A percentile compares a stretch with the other conserved stretches of the same genome.
These are phyloP conservation scores for Drosophila dives DNA, from an alignment of 2,888 invertebrate genomes.

Conservation along the genomic window DNA sequence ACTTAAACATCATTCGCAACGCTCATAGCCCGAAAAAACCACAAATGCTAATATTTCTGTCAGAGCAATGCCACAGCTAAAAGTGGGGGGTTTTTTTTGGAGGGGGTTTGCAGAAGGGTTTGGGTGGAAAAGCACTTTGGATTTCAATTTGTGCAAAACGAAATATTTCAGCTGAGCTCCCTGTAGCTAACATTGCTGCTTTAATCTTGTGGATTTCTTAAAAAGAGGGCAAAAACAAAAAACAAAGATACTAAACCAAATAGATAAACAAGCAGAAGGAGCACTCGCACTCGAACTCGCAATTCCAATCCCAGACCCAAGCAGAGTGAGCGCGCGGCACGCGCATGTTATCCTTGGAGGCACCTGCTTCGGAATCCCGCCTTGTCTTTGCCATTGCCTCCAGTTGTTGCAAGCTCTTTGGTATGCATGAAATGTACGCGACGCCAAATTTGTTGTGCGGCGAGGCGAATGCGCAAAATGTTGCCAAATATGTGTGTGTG, in stretches of 20 bases:
- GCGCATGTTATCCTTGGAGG: conserved; percentile 77
- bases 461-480: conserved; percentile 76
- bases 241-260: conserved; percentile 58
- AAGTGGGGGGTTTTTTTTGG: not conserved
- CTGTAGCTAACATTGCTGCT: conserved; percentile 55
- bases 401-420: conserved; percentile 70
- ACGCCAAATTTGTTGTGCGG: conserved; percentile 82
- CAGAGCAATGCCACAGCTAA: conserved; percentile 49
- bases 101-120: conserved; percentile 29
- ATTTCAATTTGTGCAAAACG: conserved; percentile 79
- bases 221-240: conserved; percentile 26
- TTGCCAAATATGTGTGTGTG: conserved; percentile 20
- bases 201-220: conserved; percentile 79
- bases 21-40: conserved; percentile 55
- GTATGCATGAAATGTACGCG: conserved; percentile 81
- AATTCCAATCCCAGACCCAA: conserved; percentile 36
- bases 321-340: conserved; percentile 47
- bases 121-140: conserved; percentile 75
- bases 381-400: conserved; percentile 14
- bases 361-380: conserved; percentile 62
- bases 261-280: conserved; percentile 75
- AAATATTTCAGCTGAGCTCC: conserved; percentile 81
- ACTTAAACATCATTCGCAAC: conserved; percentile 20
- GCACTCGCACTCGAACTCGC: conserved; percentile 31
- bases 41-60: conserved; percentile 81